Percentiles rank a stretch among this genome's conserved stretches.
These are phyloP conservation scores for Notechis scutatus DNA, from an alignment of 2,113 vertebrate species.

Conservation along the genomic window DNA sequence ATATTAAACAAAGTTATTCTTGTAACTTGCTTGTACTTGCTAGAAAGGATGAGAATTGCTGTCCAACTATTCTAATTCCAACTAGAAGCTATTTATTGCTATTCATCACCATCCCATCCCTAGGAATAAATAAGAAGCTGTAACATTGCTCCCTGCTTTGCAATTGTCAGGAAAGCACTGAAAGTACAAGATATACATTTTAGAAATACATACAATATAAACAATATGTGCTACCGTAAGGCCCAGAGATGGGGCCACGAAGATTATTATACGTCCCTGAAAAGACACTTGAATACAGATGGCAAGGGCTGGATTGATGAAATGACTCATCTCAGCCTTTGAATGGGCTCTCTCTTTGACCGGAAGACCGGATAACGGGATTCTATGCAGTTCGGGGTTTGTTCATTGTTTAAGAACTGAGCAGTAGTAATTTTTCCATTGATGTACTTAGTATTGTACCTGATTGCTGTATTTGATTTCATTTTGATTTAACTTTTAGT, in stretches of 20 bases:
- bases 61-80: background rate
- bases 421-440: background rate
- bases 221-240: background rate
- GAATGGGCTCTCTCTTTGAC: background rate
- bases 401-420: background rate
- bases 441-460: background rate
- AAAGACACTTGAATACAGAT: background rate
- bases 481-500: background rate
- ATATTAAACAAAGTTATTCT: background rate
- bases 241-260: background rate
- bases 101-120: background rate
- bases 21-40: background rate
- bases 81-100: background rate
- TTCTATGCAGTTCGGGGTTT: background rate
- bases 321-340: background rate
- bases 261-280: background rate
- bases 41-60: background rate
- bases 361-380: background rate
- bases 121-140: background rate
- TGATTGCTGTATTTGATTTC: background rate
- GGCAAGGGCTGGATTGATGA: background rate
- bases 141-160: background rate
- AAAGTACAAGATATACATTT: background rate
- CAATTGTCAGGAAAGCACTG: background rate
- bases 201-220: background rate